Evolutionary conservation across 2,888 invertebrate genomes (phyloP), one percentile per base, ranked within the genome.

Genomic region (Eupithecia subfuscata): DNA sequence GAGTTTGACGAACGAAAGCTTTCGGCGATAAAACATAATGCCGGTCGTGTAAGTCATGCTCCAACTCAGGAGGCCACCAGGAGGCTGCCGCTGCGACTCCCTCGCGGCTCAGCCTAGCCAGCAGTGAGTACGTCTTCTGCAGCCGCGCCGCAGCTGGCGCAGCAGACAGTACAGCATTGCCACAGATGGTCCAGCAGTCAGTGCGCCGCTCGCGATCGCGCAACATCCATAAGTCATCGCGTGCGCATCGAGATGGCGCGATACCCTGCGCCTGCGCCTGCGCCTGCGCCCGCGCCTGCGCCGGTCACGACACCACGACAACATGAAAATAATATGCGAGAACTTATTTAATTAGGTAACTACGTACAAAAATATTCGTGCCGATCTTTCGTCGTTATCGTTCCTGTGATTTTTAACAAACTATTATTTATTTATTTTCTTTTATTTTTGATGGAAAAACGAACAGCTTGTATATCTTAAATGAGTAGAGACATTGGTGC

Each of bases 221-320:
- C 12, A 52, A 22, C 74, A 67, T 74, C 78, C 69, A 72, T 73
- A 80, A 80, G 78, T 81, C 71, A 82, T 75, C 72, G 74, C 72
- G 65, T 16, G 74, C 77, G 79, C 79, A 77, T 74, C 75, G 74
- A 78, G 78, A 78, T 76, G 76, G 80, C 76, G 43, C 71, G 77
- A 78, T 80, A 78, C 6, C 11, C 67, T 25, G 68, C 68, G 68
- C 74, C 67, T 52, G 30, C 71, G 73, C 76, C 78, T 52, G 30
- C 71, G 73, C 76, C 78, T 52, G 30, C 71, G 73, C 11, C 67
- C 16, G 68, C 68, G 68, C 74, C 67, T 52, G 30, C 71, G 73
- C 76, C 78, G 75, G 77, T 77, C 78, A 75, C 77, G 80, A 75
- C 75, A 48, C 72, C 64, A 37, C 72, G 68, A 69, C 69, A 70